phyloP scores from a whole-genome alignment of 2,888 invertebrate genomes.

The Melitaea athalia region DNA sequence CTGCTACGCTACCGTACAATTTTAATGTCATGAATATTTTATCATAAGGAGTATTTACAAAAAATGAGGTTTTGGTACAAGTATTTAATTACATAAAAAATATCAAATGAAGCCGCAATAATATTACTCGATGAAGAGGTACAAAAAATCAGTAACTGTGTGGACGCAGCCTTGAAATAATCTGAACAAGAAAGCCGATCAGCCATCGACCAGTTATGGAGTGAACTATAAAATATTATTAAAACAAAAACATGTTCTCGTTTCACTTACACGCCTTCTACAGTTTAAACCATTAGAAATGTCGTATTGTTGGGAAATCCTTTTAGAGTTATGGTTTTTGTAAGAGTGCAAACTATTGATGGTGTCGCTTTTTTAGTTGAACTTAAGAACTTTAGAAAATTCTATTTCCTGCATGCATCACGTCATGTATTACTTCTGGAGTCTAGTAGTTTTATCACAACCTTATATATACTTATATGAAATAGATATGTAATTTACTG shows the following conservation, averaged over 20 bases:
- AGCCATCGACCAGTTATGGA: constrained; percentile 63
- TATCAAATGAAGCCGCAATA: constrained; percentile 14
- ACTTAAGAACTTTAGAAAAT: constrained; percentile 10
- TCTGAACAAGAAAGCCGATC: constrained; percentile 62
- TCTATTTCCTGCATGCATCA: background rate
- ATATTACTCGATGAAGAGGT: constrained; percentile 10
- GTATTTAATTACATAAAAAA: background rate
- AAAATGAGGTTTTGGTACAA: background rate
- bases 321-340: constrained; percentile 45
- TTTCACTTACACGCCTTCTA: constrained; percentile 73
- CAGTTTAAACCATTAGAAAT: constrained; percentile 61
- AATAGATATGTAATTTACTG: too few relatives aligned
- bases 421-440: background rate
- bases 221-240: constrained; percentile 70
- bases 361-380: constrained; percentile 8
- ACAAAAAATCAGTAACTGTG: constrained; percentile 23
- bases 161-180: constrained; percentile 32
- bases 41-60: background rate
- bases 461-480: too few relatives aligned
- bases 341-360: constrained; percentile 16
- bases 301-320: constrained; percentile 64
- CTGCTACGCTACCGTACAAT: background rate
- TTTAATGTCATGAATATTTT: background rate
- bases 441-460: background rate
- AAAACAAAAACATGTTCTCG: constrained; percentile 65